phyloP scores from a whole-genome alignment of 2,888 invertebrate species.

The Neoitamus cyanurus region DNA sequence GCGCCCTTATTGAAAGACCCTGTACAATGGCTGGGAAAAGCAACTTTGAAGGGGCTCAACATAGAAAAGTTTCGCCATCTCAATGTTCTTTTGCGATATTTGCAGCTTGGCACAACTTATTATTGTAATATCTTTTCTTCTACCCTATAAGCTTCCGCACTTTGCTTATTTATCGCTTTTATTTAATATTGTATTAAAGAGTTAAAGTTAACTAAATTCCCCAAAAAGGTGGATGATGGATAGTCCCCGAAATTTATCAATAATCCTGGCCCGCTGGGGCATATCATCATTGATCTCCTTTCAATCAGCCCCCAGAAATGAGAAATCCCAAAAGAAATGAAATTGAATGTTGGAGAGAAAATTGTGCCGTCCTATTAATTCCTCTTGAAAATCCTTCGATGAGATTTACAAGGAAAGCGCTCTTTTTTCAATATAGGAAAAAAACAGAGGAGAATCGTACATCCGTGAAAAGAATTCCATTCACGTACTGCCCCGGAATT shows the following conservation, averaged over 20 bases:
- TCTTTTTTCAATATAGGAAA: background rate
- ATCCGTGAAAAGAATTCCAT: background rate
- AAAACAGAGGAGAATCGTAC: background rate
- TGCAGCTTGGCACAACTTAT: too few relatives aligned
- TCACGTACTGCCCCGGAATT: background rate
- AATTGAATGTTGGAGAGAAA: background rate
- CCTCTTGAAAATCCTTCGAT: background rate
- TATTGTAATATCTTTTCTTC: too few relatives aligned
- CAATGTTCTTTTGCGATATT: too few relatives aligned
- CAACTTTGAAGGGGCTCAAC: too few relatives aligned
- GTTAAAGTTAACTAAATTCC: background rate
- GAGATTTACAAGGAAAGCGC: background rate
- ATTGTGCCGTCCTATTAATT: background rate
- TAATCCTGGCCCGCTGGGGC: background rate
- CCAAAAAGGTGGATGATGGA: background rate
- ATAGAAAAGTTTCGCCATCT: too few relatives aligned
- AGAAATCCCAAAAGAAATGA: background rate
- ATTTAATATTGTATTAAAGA: background rate
- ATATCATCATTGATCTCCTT: background rate
- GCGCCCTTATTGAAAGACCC: too few relatives aligned
- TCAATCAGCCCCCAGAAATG: background rate
- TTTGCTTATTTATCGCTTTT: too few relatives aligned
- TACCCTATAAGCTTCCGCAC: too few relatives aligned
- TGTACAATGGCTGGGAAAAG: too few relatives aligned
- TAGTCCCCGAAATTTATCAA: background rate